Base-by-base conservation (phyloP, 2,113 vertebrate genomes). In the Zapus hudsonius region DNA sequence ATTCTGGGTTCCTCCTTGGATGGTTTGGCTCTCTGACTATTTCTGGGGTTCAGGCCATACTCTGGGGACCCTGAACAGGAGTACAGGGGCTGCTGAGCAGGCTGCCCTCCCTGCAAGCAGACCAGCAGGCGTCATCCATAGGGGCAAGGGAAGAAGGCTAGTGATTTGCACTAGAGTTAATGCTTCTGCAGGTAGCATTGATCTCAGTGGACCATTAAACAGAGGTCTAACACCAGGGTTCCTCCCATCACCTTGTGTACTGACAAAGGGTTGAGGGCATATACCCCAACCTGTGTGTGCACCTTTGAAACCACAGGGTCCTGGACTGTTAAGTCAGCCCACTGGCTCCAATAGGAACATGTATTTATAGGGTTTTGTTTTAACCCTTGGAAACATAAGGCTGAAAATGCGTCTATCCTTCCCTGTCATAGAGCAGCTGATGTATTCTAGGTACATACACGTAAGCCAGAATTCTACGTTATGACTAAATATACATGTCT, bases 391-490 rank as follows among this genome's bases (percentile, higher is more conserved):
- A 40, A 91, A 52, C 31, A 12, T 12, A 52, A 66, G 76, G 61
- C 52, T 97, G 87, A 95, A 97, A 97, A 92, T 64, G 85, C 84
- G 96, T 95, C 96, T 87, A 96, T 95, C 96, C 95, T 47, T 93
- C 70, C 29, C 96, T 95, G 85, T 96, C 86, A 72, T 31, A 93
- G 85, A 95, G 85, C 84, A 84, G 72, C 1, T 84, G 94, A 89
- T 95, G 84, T 95, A 96, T 96, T 93, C 91, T 78, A 97, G 89
- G 97, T 95, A 95, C 90, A 94, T 59, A 79, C 91, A 96, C 95
- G 97, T 96, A 96, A 96, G 92, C 89, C 96, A 76, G 89, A 97
- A 97, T 96, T 97, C 95, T 97, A 72, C 36, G 91, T 81, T 92
- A 97, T 36, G 63, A 94, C 93, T 95, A 97, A 97, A 96, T n/a